Percentiles rank a stretch among this genome's conserved stretches.
Conservation (phyloP, 2,113 vertebrate species). For the Abramis brama region DNA sequence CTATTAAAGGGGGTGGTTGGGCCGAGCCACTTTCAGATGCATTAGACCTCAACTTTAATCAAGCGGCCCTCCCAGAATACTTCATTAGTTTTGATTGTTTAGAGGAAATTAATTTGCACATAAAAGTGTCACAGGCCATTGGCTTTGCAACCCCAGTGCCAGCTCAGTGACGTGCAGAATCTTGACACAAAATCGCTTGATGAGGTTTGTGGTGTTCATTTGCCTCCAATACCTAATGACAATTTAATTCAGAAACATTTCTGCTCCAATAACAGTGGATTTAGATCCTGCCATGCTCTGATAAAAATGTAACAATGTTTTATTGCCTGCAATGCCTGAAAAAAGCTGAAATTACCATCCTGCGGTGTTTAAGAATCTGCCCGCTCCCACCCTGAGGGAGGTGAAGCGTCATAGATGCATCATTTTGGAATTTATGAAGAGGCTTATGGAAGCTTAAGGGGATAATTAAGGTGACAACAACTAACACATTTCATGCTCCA, state of each 20-base stretch:
- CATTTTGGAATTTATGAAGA: constrained; percentile 42
- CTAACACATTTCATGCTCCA: constrained; percentile 25
- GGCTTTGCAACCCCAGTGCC: constrained; percentile 26
- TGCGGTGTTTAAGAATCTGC: constrained; percentile 39
- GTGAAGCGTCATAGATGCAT: constrained; percentile 34
- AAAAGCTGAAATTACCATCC: constrained; percentile 32
- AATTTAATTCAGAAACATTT: constrained; percentile 49
- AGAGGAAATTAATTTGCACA: constrained; percentile 56
- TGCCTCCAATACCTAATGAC: constrained; percentile 54
- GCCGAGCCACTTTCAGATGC: background rate
- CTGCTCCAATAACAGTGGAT: constrained; percentile 51
- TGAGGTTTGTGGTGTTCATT: constrained; percentile 47
- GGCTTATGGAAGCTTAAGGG: constrained; percentile 39
- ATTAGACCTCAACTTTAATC: constrained; percentile 47
- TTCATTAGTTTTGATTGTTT: constrained; percentile 54
- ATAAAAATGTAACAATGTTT: constrained; percentile 50
- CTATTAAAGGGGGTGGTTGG: background rate
- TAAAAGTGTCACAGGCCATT: constrained; percentile 50
- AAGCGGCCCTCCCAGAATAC: constrained; percentile 30
- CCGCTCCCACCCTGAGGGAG: background rate
- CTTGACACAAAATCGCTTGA: constrained; percentile 48
- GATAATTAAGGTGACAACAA: constrained; percentile 50
- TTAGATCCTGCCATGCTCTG: constrained; percentile 52
- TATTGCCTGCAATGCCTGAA: constrained; percentile 1
- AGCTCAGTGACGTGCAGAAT: constrained; percentile 35